Evolutionary conservation across 2,888 invertebrate species (phyloP), one percentile per base, ranked within the genome.

Genomic region (Cantharis nigra): DNA sequence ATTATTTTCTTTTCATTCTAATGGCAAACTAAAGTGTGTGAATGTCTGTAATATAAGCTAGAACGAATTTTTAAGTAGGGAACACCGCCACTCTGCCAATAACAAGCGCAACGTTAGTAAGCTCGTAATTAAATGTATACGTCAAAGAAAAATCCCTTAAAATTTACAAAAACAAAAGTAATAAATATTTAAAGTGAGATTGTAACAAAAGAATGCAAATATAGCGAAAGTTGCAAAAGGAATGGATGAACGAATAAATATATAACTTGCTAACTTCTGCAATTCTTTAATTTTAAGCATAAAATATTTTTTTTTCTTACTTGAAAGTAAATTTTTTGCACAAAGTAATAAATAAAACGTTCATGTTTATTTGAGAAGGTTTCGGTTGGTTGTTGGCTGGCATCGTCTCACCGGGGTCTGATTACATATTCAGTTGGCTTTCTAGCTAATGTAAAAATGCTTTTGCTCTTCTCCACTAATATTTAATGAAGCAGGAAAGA

Each of bases 361-460:
- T 78, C 78, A 78, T 78, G 78, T 78, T 76, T 78, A 78, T 78
- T 78, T 78, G 74, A 78, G 67, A 75, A 75, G 73, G 78, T 72
- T 71, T 78, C 75, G 79, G 76, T 79, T 73, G 77, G 76, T 79
- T 77, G 76, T 75, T 79, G 79, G 79, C 79, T 74, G 75, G 78
- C 71, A 75, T 72, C 78, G 78, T 78, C 78, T 75, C 75, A 78
- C 75, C 79, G 79, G 70, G 72, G 75, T 72, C 76, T 76, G 79
- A 81, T 81, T 81, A 81, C 79, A 80, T 79, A 80, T 81, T 81
- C 81, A 80, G 79, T 79, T 80, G 79, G 80, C 80, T 80, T 79
- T 80, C 77, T 79, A 78, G 80, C 80, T 81, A 81, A 81, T 81
- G 81, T 80, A 81, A 81, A 81, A 81, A 81, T 81, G 80, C 81